phyloP scores from a whole-genome alignment of 2,113 vertebrate genomes.

The Muntiacus muntjak region DNA sequence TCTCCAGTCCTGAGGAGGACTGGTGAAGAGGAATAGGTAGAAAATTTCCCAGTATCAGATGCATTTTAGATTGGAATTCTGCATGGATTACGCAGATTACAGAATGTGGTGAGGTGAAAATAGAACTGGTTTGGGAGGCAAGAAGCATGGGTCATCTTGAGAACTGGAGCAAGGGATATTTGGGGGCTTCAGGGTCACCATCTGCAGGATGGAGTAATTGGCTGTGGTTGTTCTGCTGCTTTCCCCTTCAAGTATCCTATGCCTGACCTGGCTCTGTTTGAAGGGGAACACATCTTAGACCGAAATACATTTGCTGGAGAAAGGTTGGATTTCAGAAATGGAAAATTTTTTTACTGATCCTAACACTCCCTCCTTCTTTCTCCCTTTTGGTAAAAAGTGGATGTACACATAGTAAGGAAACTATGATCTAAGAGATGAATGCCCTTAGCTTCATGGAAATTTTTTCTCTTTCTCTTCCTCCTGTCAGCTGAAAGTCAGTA shows the following conservation, averaged over 20 bases:
- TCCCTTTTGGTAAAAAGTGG: neutral
- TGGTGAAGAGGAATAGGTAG: neutral
- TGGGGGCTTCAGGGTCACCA: neutral
- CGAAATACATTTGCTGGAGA: neutral
- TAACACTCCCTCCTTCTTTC: neutral
- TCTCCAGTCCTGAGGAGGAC: neutral
- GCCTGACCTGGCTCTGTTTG: neutral
- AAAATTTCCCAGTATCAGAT: neutral
- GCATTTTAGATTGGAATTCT: neutral
- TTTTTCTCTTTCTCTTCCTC: neutral
- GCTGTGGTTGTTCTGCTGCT: neutral
- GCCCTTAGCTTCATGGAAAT: neutral
- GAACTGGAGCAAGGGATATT: neutral
- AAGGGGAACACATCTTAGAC: neutral
- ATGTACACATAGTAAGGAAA: neutral
- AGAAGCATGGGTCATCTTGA: neutral
- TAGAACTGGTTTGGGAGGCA: neutral
- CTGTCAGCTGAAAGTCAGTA: neutral
- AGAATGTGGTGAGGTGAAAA: neutral
- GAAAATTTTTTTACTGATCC: neutral
- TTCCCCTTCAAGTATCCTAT: neutral
- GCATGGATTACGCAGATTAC: neutral
- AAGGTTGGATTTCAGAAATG: neutral
- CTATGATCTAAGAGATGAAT: neutral
- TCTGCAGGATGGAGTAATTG: neutral